Evolutionary conservation across 2,888 invertebrate species (phyloP), one percentile per base, ranked within the genome.

Genomic region (Lypha dubia): DNA sequence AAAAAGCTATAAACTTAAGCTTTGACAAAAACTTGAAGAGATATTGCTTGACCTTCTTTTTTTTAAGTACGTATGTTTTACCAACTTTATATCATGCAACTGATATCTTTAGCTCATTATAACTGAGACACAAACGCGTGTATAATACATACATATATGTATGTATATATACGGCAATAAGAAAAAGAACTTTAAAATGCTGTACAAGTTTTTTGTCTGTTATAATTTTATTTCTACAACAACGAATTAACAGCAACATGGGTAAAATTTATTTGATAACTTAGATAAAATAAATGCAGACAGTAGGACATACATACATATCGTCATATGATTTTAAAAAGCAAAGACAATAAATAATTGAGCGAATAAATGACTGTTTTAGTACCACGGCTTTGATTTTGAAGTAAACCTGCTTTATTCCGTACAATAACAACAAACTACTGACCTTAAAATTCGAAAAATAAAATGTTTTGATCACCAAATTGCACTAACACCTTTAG

Each of bases 381-480:
- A 65, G 41, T 51, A 44, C 67, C 32, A 8, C 9, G 49, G 22
- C 24, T 68, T 76, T 76, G 38, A 35, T 70, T 82, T 82, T 76
- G 73, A 76, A 82, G 71, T 53, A 63, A 82, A 82, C 82, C 71
- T 49, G 70, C 70, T 63, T 65, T 44, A 17, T 63, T 65, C 56
- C 13, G n/a, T 22, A 44, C n/a, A 44, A 53, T 22, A 75, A 44
- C 11, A 22, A 58, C 67, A 65, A 82, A 76, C n/a, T n/a, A 53
- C 63, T 79, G 83, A 83, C 83, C 79, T 83, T 75, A 74, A 79
- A 79, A 70, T 68, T 79, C 38, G 62, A 58, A 79, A 75, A 73
- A 70, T 62, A 68, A 68, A 41, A 58, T 13, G 7, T 44, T 76
- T 28, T 20, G 17, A 67, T 70, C 35, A 44, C n/a, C 20, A 77